phyloP scores from a whole-genome alignment of 2,888 invertebrate species.

The Epinotia ramella region DNA sequence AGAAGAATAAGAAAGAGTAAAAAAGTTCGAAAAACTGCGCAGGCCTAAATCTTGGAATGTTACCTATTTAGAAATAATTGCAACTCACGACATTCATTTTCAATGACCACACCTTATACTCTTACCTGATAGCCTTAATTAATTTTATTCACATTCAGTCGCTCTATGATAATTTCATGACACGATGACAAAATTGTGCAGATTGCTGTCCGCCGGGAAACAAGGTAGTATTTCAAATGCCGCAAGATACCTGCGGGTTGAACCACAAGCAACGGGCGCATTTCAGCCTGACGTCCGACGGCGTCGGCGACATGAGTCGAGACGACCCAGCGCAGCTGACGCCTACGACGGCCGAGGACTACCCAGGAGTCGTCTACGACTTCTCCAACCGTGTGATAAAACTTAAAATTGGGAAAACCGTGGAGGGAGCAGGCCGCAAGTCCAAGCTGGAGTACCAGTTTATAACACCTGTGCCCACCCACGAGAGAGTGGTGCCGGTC shows the following conservation, averaged over 20 bases:
- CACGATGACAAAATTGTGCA: conserved; percentile 68
- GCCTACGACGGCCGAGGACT: conserved; percentile 63
- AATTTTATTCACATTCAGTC: conserved; percentile 4
- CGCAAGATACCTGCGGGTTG: conserved; percentile 70
- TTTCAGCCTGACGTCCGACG: conserved; percentile 75
- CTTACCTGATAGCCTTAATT: neutral
- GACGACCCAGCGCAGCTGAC: conserved; percentile 73
- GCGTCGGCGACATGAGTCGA: conserved; percentile 72
- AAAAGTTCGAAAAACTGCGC: conserved; percentile 55
- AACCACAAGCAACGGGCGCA: conserved; percentile 76
- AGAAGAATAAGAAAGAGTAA: conserved; percentile 57
- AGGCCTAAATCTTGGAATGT: neutral
- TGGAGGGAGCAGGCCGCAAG: conserved; percentile 76
- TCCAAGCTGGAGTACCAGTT: conserved; percentile 78
- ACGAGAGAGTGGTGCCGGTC: conserved; percentile 65
- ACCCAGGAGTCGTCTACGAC: conserved; percentile 73
- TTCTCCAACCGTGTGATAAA: conserved; percentile 75
- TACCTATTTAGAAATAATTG: neutral
- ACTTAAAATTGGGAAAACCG: conserved; percentile 69
- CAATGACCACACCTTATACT: neutral
- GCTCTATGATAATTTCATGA: conserved; percentile 50
- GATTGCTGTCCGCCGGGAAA: conserved; percentile 83
- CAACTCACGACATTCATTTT: neutral
- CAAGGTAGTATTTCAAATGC: conserved; percentile 80
- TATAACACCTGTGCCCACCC: conserved; percentile 66